phyloP scores from a whole-genome alignment of 2,113 vertebrate species.

The Phodopus roborovskii region DNA sequence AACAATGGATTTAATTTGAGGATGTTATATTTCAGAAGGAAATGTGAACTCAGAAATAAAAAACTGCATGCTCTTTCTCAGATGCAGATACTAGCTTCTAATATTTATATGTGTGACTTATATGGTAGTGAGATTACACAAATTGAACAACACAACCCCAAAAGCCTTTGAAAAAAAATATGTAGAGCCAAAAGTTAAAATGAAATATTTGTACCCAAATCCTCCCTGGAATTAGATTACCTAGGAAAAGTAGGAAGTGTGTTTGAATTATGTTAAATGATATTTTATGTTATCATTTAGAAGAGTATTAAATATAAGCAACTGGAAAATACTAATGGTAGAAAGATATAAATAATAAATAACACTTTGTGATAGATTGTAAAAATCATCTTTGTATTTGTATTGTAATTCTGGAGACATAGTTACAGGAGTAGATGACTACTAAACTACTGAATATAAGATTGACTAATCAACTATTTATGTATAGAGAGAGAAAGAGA shows the following conservation, averaged over 20 bases:
- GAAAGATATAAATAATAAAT: not conserved
- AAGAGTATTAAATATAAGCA: not conserved
- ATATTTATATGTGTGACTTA: not conserved
- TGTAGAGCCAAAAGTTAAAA: not conserved
- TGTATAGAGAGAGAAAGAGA: too few relatives aligned
- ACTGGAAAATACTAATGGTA: not conserved
- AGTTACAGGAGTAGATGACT: not conserved
- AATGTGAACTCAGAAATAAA: not conserved
- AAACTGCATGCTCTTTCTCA: not conserved
- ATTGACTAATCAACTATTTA: not conserved
- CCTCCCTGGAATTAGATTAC: not conserved
- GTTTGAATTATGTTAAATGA: not conserved
- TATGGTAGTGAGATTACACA: not conserved
- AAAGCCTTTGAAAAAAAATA: not conserved
- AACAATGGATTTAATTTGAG: not conserved
- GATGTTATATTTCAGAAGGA: not conserved
- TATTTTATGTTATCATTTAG: not conserved
- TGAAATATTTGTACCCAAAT: not conserved
- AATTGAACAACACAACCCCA: not conserved
- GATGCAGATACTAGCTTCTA: not conserved
- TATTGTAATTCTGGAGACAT: not conserved
- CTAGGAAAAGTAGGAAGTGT: not conserved
- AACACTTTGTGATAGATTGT: not conserved
- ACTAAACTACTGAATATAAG: not conserved
- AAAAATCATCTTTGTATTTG: not conserved